Evolutionary conservation across 1,140 invertebrate species (phyloP).

Genomic region (Leptinotarsa lineolata): DNA sequence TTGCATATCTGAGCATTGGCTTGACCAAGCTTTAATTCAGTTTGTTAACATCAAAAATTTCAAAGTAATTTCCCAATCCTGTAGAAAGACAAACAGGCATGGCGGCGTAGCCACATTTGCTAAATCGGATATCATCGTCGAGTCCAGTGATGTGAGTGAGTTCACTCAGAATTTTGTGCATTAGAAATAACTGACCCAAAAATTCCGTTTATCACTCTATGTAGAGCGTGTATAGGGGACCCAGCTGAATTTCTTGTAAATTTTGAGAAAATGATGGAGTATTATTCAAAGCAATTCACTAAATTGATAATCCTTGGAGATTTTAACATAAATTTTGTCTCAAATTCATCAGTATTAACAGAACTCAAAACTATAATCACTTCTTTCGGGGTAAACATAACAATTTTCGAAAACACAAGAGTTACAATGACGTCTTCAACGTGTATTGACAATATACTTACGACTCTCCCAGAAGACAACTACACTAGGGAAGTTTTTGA

Average conservation of each 20-base stretch:
- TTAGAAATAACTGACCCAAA: not conserved
- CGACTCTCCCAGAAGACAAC: too few species aligned
- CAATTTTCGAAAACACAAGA: too few species aligned
- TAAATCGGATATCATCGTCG: slow-evolving; percentile 1
- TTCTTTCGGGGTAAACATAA: too few species aligned
- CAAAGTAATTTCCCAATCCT: slow-evolving; percentile 14
- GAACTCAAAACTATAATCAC: too few species aligned
- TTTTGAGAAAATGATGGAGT: slow-evolving; percentile 13
- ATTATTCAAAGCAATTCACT: slow-evolving; percentile 8
- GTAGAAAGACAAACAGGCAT: slow-evolving; percentile 13
- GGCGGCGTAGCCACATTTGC: slow-evolving; percentile 12
- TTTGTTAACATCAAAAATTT: slow-evolving; percentile 9
- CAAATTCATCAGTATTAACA: too few species aligned
- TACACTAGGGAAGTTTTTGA: too few species aligned
- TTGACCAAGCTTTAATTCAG: slow-evolving; percentile 10
- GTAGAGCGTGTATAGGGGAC: slow-evolving; percentile 1
- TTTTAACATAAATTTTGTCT: too few species aligned
- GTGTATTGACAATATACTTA: too few species aligned
- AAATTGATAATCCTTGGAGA: too few species aligned
- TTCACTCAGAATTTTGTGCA: slow-evolving; percentile 8
- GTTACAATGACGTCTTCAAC: too few species aligned
- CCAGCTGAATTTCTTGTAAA: slow-evolving; percentile 7
- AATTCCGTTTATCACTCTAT: not conserved
- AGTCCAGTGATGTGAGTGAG: slow-evolving; percentile 8
- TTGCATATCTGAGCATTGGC: too few species aligned